A percentile compares a stretch with the other conserved stretches of the same genome.
Evolutionary conservation across 2,113 vertebrate species (phyloP).

Genomic region (Thamnophis sirtalis): DNA sequence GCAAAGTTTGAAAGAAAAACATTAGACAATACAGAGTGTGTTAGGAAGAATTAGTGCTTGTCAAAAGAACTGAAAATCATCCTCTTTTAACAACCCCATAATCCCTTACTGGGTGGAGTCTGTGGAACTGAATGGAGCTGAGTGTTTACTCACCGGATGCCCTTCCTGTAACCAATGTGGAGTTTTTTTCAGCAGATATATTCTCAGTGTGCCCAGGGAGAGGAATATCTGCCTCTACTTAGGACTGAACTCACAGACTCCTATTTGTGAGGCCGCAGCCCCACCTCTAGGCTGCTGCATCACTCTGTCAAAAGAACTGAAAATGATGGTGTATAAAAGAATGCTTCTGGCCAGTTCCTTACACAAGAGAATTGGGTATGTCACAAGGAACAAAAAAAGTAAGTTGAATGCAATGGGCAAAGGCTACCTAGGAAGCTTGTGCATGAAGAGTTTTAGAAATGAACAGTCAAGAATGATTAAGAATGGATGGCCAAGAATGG

Average conservation of each 20-base stretch:
- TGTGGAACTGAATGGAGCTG: too few relatives aligned
- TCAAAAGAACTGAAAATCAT: neutral
- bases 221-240: too few relatives aligned
- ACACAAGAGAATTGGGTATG: neutral
- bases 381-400: neutral
- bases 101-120: too few relatives aligned
- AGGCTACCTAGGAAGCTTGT: neutral
- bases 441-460: neutral
- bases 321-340: neutral
- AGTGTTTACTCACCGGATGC: too few relatives aligned
- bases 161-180: too few relatives aligned
- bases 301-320: neutral
- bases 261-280: too few relatives aligned
- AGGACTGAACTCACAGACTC: too few relatives aligned
- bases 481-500: neutral
- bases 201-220: too few relatives aligned
- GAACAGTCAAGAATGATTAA: neutral
- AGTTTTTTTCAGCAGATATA: too few relatives aligned
- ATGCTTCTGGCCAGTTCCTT: neutral
- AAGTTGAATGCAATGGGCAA: neutral
- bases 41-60: neutral
- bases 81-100: too few relatives aligned
- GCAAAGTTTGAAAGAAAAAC: neutral
- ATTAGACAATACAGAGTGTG: neutral
- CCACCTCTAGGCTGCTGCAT: too few relatives aligned